These are phyloP conservation scores for Chloroceryle inda DNA, from an alignment of 2,797 vertebrate genomes.

Conservation along the genomic window DNA sequence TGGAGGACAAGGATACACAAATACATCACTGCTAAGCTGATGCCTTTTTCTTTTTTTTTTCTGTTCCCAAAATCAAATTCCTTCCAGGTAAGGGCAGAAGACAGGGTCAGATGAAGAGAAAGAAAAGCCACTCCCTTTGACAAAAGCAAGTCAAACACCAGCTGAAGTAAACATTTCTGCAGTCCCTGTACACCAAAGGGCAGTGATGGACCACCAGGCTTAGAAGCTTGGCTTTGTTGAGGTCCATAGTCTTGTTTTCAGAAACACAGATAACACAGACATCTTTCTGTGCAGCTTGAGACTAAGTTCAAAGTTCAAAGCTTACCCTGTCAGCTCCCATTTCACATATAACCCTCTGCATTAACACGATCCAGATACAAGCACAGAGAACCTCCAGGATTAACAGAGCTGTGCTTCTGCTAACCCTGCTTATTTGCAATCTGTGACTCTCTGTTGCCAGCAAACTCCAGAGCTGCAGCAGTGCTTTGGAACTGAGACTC, in stretches of 20 bases:
- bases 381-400: background rate
- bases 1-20: slow-evolving; percentile 31
- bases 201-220: background rate
- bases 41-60: background rate
- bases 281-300: background rate
- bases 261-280: background rate
- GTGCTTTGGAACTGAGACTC: background rate
- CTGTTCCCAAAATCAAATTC: background rate
- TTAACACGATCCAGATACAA: background rate
- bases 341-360: background rate
- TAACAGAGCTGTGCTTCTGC: background rate
- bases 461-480: background rate
- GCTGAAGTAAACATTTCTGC: background rate
- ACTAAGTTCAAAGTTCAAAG: background rate
- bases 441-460: background rate
- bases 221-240: background rate
- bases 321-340: background rate
- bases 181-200: background rate
- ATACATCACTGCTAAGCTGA: background rate
- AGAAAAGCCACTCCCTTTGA: background rate
- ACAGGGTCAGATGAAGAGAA: background rate
- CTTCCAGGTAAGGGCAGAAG: background rate
- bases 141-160: background rate
- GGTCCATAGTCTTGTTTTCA: background rate
- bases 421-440: background rate